phyloP scores from a whole-genome alignment of 2,888 invertebrate genomes.

The Nesidiocoris tenuis region DNA sequence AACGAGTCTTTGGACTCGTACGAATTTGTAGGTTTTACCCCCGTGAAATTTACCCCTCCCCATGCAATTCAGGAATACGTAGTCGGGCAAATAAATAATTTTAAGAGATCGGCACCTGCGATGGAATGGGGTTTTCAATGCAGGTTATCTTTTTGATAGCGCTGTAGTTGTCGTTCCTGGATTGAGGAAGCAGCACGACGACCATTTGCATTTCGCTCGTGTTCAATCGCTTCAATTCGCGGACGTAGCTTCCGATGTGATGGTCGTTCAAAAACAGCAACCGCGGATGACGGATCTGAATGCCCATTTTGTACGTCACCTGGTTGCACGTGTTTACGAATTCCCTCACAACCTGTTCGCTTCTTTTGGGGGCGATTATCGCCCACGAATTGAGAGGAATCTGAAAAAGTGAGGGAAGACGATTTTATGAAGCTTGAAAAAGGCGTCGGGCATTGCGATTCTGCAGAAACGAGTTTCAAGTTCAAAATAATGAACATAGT shows the following conservation, averaged over 20 bases:
- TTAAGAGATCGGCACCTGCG: no score
- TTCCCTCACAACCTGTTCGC: constrained; percentile 60
- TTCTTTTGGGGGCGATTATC: constrained; percentile 66
- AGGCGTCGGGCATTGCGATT: no score
- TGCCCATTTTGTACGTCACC: constrained; percentile 67
- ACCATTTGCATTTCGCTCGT: constrained; percentile 65
- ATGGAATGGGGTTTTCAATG: constrained; percentile 75
- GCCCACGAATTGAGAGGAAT: constrained; percentile 62
- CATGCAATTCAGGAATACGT: neutral
- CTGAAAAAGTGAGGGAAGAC: constrained; percentile 21
- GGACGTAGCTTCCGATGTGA: constrained; percentile 65
- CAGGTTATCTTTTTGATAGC: constrained; percentile 87
- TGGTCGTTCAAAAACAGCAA: constrained; percentile 68
- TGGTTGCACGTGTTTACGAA: constrained; percentile 57
- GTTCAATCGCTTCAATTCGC: constrained; percentile 52
- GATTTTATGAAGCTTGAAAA: no score
- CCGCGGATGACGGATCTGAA: constrained; percentile 63
- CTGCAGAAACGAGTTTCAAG: no score
- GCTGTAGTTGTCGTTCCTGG: constrained; percentile 80
- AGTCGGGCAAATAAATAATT: no score
- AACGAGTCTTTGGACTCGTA: no score
- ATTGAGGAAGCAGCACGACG: constrained; percentile 76
- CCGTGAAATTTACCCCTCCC: no score
- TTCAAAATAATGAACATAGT: no score
- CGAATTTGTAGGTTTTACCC: no score